Evolutionary conservation across 2,113 vertebrate genomes (phyloP).

Genomic region (Accipiter cooperii): DNA sequence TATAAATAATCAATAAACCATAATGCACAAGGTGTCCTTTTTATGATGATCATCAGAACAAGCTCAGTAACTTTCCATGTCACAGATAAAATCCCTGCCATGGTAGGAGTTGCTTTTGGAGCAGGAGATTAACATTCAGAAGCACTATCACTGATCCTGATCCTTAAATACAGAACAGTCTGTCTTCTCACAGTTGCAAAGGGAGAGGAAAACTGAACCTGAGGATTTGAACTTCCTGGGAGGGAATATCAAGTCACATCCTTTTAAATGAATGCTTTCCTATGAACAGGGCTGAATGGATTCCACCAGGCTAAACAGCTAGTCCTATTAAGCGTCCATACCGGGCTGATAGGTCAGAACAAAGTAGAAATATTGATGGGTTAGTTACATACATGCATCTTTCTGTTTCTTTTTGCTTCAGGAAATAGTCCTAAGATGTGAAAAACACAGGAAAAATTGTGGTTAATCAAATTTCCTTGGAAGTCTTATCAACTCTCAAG

Average conservation of each 20-base stretch:
- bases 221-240: neutral
- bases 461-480: neutral
- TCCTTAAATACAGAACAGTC: neutral
- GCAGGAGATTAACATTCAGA: neutral
- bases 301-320: neutral
- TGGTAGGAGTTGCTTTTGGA: neutral
- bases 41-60: neutral
- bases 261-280: neutral
- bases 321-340: neutral
- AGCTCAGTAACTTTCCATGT: neutral
- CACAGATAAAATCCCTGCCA: neutral
- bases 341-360: neutral
- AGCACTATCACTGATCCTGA: neutral
- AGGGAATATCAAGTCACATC: neutral
- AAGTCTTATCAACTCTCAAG: neutral
- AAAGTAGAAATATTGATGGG: neutral
- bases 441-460: neutral
- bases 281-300: neutral
- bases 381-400: neutral
- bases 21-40: neutral
- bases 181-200: neutral
- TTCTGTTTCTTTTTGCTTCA: neutral
- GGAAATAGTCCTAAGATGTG: neutral
- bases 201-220: neutral
- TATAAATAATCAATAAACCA: neutral